Percentiles rank a stretch among this genome's conserved stretches.
phyloP scores from a whole-genome alignment of 2,113 vertebrate genomes.

The Phainopepla nitens region DNA sequence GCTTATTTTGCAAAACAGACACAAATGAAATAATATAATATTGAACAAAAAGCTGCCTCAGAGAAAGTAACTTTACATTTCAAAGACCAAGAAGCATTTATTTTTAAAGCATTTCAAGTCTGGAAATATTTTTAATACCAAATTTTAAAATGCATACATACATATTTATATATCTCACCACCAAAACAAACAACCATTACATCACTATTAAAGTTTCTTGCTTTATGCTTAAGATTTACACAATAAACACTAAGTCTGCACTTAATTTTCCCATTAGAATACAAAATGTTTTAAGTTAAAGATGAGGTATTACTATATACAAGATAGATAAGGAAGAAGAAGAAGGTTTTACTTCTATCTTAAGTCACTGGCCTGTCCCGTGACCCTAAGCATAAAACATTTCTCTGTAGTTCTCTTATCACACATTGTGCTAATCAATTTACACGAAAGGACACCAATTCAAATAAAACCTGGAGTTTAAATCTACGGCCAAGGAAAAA shows the following conservation, averaged over 20 bases:
- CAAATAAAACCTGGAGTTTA: not conserved
- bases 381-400: not conserved
- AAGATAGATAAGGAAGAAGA: not conserved
- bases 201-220: not conserved
- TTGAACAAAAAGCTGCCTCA: not conserved
- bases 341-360: not conserved
- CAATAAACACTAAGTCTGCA: not conserved
- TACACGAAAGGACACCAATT: not conserved
- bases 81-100: not conserved
- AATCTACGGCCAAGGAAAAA: not conserved
- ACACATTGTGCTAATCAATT: not conserved
- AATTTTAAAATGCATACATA: not conserved
- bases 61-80: not conserved
- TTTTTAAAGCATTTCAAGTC: not conserved
- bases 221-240: not conserved
- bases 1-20: not conserved
- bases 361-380: accelerated
- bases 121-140: not conserved
- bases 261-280: not conserved
- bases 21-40: not conserved
- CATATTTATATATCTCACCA: not conserved
- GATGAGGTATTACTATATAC: not conserved
- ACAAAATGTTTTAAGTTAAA: not conserved
- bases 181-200: not conserved
- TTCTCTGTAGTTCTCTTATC: not conserved